Evolutionary conservation across 2,888 invertebrate genomes (phyloP).

Genomic region (Arctia plantaginis): DNA sequence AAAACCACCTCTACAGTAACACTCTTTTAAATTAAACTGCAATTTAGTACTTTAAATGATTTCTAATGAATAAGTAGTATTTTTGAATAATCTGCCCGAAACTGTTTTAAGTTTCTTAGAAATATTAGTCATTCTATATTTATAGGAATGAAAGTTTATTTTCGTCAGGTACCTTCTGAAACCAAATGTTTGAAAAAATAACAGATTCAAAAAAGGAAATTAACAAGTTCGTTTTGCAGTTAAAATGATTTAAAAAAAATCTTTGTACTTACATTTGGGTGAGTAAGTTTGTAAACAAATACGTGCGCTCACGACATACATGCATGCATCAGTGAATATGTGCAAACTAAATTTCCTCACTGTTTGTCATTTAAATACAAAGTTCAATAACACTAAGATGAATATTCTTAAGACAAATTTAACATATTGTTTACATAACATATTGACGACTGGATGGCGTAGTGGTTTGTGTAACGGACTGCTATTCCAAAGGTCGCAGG

Average conservation of each 20-base stretch:
- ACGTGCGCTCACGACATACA: conserved; percentile 3
- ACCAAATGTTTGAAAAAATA: neutral
- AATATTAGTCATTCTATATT: neutral
- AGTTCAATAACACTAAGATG: conserved; percentile 13
- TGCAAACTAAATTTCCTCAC: conserved; percentile 30
- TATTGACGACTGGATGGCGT: too few relatives aligned
- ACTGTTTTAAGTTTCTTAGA: neutral
- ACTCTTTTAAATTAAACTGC: neutral
- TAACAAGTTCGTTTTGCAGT: neutral
- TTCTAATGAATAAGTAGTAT: too few relatives aligned
- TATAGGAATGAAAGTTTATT: neutral
- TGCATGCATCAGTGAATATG: conserved; percentile 32
- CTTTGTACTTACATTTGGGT: conserved; percentile 12
- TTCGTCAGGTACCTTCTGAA: neutral
- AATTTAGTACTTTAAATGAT: neutral
- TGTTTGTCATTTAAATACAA: conserved; percentile 15
- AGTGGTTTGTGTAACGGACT: too few relatives aligned
- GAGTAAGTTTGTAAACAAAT: conserved; percentile 22
- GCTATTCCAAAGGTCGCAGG: too few relatives aligned
- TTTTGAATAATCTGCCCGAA: neutral
- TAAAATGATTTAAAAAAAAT: conserved; percentile 17
- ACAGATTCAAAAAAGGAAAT: neutral
- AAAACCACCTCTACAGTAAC: too few relatives aligned
- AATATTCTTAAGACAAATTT: neutral
- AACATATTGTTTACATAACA: too few relatives aligned